A percentile compares a stretch with the other conserved stretches of the same genome.
Conservation (phyloP, 1,140 invertebrate genomes). For the Drosophila triauraria region DNA sequence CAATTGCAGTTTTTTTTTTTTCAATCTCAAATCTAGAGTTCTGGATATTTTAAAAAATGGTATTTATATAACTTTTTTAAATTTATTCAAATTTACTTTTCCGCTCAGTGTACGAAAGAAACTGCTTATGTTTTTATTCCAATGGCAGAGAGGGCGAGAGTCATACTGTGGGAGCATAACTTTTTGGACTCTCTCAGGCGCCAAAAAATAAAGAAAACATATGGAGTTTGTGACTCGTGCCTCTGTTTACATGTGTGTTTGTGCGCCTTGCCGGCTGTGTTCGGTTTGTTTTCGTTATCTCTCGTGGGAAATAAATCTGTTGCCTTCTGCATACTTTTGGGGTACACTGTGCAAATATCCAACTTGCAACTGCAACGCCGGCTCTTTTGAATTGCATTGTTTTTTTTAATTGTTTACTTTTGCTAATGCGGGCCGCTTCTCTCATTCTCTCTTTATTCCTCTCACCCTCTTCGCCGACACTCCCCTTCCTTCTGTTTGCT, state of each 20-base stretch:
- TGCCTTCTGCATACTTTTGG: slow-evolving; percentile 77
- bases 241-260: slow-evolving; percentile 45
- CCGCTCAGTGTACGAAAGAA: slow-evolving; percentile 53
- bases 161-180: slow-evolving; percentile 23
- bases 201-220: slow-evolving; percentile 36
- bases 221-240: slow-evolving; percentile 32
- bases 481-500: slow-evolving; percentile 42
- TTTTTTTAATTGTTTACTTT: slow-evolving; percentile 50
- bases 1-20: not conserved
- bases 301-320: slow-evolving; percentile 21
- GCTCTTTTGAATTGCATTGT: slow-evolving; percentile 62
- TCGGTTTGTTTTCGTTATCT: slow-evolving; percentile 76
- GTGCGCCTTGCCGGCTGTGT: slow-evolving; percentile 64
- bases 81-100: no score
- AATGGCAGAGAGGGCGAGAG: slow-evolving; percentile 22
- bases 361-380: slow-evolving; percentile 40
- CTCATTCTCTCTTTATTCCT: not conserved
- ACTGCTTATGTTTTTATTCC: slow-evolving; percentile 77
- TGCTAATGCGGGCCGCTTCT: slow-evolving; percentile 51
- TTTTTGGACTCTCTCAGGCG: slow-evolving; percentile 27
- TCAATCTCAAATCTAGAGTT: no score
- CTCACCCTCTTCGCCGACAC: not conserved
- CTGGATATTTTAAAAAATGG: no score
- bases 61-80: no score
- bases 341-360: slow-evolving; percentile 66